Percentiles rank a stretch among this genome's conserved stretches.
Conservation (phyloP, 1,140 invertebrate genomes). For the Diachasma alloeum region DNA sequence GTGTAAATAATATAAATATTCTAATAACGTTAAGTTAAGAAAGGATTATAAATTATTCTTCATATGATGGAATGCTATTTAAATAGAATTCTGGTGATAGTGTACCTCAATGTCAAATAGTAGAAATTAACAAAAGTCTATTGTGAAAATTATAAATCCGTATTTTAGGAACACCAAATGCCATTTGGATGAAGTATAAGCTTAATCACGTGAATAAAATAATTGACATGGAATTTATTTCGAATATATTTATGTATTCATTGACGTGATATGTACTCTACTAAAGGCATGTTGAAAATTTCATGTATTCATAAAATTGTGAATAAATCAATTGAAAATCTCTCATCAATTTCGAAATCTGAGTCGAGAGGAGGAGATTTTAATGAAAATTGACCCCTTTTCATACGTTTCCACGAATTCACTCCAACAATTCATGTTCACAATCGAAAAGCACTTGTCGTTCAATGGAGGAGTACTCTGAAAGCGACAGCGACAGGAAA, state of each 20-base stretch:
- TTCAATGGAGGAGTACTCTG: no score
- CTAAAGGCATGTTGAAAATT: background rate
- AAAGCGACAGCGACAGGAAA: no score
- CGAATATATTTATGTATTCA: background rate
- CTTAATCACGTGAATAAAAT: background rate
- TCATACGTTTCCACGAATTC: no score
- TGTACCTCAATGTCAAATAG: background rate
- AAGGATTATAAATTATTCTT: background rate
- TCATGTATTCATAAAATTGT: background rate
- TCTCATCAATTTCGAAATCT: no score
- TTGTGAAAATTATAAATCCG: no score
- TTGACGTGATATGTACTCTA: background rate
- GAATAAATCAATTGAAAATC: background rate
- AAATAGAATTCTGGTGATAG: background rate
- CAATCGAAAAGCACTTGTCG: no score
- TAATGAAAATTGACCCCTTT: no score
- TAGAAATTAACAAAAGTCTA: background rate
- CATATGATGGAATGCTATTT: background rate
- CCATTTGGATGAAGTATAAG: background rate
- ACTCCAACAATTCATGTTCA: no score
- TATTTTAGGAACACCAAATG: background rate
- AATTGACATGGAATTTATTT: background rate
- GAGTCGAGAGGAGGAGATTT: no score
- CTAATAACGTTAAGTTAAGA: background rate
- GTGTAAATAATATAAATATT: constrained; percentile 38